A percentile compares a stretch with the other conserved stretches of the same genome.
Conservation (phyloP, 1,140 invertebrate species). For the Teleopsis dalmanni region DNA sequence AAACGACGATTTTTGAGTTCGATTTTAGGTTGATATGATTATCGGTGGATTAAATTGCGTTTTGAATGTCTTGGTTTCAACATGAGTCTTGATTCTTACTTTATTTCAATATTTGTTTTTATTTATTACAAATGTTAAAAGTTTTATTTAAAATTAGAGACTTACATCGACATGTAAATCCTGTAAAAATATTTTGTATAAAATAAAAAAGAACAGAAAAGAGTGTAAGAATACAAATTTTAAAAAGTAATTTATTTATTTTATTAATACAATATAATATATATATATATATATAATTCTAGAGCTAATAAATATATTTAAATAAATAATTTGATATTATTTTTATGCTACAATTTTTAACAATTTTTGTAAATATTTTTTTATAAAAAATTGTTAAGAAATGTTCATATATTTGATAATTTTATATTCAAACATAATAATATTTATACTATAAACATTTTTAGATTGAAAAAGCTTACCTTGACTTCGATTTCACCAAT, state of each 20-base stretch:
- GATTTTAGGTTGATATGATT: too few relatives aligned
- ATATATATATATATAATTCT: conserved; percentile 6
- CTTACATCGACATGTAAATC: conserved; percentile 56
- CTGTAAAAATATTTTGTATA: conserved; percentile 46
- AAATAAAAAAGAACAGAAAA: conserved; percentile 39
- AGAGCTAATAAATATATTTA: background rate
- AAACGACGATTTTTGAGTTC: too few relatives aligned
- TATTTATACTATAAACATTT: background rate
- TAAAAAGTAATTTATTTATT: conserved; percentile 4
- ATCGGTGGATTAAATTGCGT: too few relatives aligned
- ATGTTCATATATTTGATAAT: too few relatives aligned
- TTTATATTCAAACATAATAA: too few relatives aligned
- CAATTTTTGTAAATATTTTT: background rate
- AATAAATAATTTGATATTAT: conserved; percentile 10
- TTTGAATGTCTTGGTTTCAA: too few relatives aligned
- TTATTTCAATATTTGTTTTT: background rate
- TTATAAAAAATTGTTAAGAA: conserved; percentile 1
- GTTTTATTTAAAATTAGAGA: conserved; percentile 24
- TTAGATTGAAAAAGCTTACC: conserved; percentile 53
- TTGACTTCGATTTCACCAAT: conserved; percentile 99
- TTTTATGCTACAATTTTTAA: background rate
- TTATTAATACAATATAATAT: conserved; percentile 1
- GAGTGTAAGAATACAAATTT: conserved; percentile 29
- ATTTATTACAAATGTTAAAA: background rate
- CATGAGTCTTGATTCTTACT: too few relatives aligned